Conservation (phyloP, 2,113 vertebrate species). For the Leucosticte australis region DNA sequence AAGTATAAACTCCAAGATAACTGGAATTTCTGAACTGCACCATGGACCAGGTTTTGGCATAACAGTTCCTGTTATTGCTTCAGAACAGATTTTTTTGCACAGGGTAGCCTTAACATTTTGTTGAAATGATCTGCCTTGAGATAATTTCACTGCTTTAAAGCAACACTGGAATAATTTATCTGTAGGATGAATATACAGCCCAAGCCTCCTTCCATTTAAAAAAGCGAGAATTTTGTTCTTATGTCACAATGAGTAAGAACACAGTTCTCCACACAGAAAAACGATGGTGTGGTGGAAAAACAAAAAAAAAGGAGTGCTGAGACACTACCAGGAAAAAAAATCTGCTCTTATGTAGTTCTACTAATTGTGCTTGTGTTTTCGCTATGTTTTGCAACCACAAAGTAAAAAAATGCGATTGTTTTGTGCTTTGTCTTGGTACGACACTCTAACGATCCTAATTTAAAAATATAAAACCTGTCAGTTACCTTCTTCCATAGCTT, state of each 20-base stretch:
- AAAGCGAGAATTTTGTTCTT: background rate
- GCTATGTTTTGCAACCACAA: background rate
- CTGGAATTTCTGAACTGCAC: background rate
- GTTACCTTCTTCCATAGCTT: background rate
- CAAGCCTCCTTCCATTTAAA: background rate
- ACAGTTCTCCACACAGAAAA: background rate
- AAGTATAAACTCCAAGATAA: accelerated
- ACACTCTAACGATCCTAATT: accelerated
- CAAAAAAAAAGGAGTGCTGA: accelerated
- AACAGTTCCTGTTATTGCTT: background rate
- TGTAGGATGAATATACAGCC: background rate
- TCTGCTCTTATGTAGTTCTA: background rate
- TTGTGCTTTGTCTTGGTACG: background rate
- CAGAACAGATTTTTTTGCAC: background rate
- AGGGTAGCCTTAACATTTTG: background rate
- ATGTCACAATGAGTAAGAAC: accelerated
- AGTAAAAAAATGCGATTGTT: background rate
- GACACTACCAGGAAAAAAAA: background rate
- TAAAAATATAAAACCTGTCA: accelerated
- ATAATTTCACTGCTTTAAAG: background rate
- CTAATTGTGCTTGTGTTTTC: background rate
- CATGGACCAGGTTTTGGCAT: background rate
- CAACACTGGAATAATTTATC: background rate
- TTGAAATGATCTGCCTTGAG: background rate
- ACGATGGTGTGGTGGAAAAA: background rate